These are phyloP conservation scores for Diprion similis DNA, from an alignment of 1,140 invertebrate species.

Conservation along the genomic window DNA sequence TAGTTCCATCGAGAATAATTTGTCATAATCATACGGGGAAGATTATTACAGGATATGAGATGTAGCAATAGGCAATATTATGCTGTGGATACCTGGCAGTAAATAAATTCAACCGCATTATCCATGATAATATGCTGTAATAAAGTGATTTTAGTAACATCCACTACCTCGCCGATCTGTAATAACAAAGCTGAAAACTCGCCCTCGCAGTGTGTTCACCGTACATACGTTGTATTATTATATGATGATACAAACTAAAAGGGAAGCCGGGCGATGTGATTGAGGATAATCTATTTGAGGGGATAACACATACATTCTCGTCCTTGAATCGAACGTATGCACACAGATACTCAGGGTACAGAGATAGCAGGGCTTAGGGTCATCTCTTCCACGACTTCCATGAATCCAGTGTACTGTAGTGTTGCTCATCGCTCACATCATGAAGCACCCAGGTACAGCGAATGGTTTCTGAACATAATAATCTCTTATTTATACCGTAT, in stretches of 20 bases:
- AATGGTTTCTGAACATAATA: background rate
- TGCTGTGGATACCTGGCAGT: background rate
- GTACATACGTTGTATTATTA: background rate
- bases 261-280: background rate
- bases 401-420: constrained; percentile 47
- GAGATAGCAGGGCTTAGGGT: constrained; percentile 30
- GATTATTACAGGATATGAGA: background rate
- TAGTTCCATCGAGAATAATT: background rate
- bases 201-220: background rate
- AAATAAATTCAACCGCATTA: too few relatives aligned
- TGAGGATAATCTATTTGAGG: constrained; percentile 7
- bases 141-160: too few relatives aligned
- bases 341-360: background rate
- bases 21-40: too few relatives aligned
- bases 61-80: background rate
- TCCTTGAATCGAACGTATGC: background rate
- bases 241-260: background rate
- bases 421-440: constrained; percentile 42
- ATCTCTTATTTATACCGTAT: background rate
- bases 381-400: constrained; percentile 40
- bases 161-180: too few relatives aligned
- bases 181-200: too few relatives aligned
- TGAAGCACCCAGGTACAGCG: constrained; percentile 44
- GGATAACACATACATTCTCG: background rate
- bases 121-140: too few relatives aligned